Base-by-base conservation (phyloP, 2,888 invertebrate genomes). In the Ctenicera cuprea region DNA sequence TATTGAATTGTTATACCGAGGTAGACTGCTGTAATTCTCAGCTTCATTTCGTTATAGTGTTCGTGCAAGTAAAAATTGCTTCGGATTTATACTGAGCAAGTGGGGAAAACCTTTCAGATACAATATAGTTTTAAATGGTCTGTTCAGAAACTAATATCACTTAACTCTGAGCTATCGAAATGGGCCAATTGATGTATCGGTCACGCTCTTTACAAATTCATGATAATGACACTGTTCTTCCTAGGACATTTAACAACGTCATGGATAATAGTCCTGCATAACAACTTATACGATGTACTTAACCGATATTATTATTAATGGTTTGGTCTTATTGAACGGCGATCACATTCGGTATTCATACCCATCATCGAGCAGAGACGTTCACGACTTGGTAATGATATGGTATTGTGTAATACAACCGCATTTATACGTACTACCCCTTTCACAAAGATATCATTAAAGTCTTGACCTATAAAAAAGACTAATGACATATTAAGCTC, bases 1-100 rank as follows among this genome's bases (percentile, higher is more conserved):
- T 83, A 79, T 78, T 79, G 78, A 80, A 80, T 77, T 80, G 79
- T 78, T 79, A 77, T 78, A 78, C 74, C 75, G 57, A 74, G 74
- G 74, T 71, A 68, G 68, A 73, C 66, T 50, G 64, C 59, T 72
- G 72, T 72, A 72, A 72, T 72, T 72, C 66, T 72, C 62, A 62
- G 68, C 64, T 70, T 69, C 61, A 69, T 73, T 73, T 73, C 61
- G 45, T 69, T 65, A 61, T 57, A 45, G 64, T 41, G 26, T 71
- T 71, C 71, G 71, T 71, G 71, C 71, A 48, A 45, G 57, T 59
- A 71, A 71, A 71, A 71, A 71, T 71, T 57, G 52, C 62, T 64
- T 70, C 63, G 52, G 43, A 59, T 68, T 45, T 37, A 48, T 48
- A 57, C 33, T 8, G 16, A 7, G 12, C 33, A 33, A 50, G 65